phyloP scores from a whole-genome alignment of 2,113 vertebrate species.

The Bufo bufo region DNA sequence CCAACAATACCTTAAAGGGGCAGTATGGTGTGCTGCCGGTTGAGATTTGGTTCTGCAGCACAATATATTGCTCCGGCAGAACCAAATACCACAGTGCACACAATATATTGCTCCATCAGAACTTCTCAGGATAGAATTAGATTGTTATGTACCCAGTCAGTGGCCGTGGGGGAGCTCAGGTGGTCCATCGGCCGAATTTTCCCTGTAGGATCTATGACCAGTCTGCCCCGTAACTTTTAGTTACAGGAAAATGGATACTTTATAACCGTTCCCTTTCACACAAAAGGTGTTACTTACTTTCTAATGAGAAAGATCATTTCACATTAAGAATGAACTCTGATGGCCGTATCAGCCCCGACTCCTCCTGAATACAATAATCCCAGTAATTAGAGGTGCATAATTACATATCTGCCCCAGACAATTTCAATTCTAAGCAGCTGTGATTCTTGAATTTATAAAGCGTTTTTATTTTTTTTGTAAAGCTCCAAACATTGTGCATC shows the following conservation, averaged over 20 bases:
- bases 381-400: conserved; percentile 67
- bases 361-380: conserved; percentile 65
- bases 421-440: conserved; percentile 60
- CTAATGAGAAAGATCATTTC: conserved; percentile 34
- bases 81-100: too few relatives aligned
- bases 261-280: not conserved
- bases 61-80: too few relatives aligned
- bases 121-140: too few relatives aligned
- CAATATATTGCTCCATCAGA: too few relatives aligned
- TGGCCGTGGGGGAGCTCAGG: too few relatives aligned
- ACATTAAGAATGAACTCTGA: conserved; percentile 50
- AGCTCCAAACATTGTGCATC: conserved; percentile 11
- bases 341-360: conserved; percentile 54
- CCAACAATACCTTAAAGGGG: too few relatives aligned
- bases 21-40: too few relatives aligned
- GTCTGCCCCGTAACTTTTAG: too few relatives aligned
- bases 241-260: not conserved
- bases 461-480: conserved; percentile 1
- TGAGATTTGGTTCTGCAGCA: too few relatives aligned
- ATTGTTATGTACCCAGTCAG: too few relatives aligned
- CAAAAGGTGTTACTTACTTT: not conserved
- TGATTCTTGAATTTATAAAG: conserved; percentile 56
- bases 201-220: too few relatives aligned
- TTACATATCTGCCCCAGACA: conserved; percentile 62
- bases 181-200: too few relatives aligned